Percentiles rank a stretch among this genome's conserved stretches.
Evolutionary conservation across 2,797 vertebrate genomes (phyloP).

Genomic region (Capromys pilorides): DNA sequence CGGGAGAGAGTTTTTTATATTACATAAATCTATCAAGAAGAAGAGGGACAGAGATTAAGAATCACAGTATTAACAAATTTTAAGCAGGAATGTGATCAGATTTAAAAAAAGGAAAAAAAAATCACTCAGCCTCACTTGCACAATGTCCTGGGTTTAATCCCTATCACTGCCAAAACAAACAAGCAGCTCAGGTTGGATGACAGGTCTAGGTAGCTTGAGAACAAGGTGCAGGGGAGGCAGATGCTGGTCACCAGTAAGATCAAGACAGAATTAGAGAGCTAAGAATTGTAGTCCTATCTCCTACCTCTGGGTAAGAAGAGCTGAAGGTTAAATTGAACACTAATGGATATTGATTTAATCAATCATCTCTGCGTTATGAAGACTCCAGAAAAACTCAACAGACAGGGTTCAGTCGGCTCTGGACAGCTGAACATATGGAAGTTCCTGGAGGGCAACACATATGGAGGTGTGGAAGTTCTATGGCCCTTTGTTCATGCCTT

Average conservation of each 20-base stretch:
- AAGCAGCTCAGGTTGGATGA: neutral
- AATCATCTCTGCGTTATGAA: neutral
- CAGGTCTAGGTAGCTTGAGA: neutral
- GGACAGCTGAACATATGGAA: neutral
- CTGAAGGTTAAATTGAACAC: neutral
- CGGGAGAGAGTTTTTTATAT: neutral
- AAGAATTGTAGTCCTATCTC: neutral
- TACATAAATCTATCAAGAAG: neutral
- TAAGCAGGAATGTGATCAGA: neutral
- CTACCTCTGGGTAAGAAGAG: neutral
- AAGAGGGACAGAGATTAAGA: neutral
- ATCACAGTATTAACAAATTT: constrained; percentile 33
- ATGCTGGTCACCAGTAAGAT: neutral
- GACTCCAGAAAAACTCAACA: neutral
- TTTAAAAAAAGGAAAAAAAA: neutral
- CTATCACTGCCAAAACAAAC: neutral
- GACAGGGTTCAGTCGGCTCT: neutral
- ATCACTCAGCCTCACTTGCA: neutral
- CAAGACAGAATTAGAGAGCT: neutral
- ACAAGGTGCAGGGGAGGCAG: neutral
- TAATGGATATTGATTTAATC: neutral
- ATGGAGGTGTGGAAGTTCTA: neutral
- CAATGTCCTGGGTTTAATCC: neutral
- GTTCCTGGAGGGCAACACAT: neutral
- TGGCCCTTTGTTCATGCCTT: neutral